These are phyloP conservation scores for Melanostigma gelatinosum DNA, from an alignment of 2,113 vertebrate species.

Conservation along the genomic window DNA sequence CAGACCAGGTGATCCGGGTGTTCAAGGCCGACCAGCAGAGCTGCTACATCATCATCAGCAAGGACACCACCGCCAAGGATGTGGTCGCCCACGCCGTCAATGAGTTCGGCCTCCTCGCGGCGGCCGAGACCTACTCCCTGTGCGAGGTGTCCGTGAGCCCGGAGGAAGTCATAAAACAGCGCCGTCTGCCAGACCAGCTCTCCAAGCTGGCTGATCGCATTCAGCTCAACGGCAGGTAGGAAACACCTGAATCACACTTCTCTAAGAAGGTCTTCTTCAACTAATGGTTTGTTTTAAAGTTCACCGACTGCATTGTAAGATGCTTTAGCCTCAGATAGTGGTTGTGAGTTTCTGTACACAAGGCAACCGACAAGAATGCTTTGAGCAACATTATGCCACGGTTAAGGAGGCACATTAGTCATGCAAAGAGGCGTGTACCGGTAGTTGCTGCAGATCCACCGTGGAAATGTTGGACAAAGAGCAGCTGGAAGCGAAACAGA, in stretches of 20 bases:
- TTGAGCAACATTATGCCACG: not conserved
- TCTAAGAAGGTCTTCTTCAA: no score
- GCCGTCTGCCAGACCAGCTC: constrained; percentile 94
- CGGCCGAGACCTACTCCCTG: constrained; percentile 90
- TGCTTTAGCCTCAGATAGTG: no score
- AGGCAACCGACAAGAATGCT: not conserved
- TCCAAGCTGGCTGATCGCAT: constrained; percentile 97
- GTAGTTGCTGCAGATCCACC: constrained; percentile 8
- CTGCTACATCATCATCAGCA: constrained; percentile 98
- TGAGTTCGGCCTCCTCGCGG: constrained; percentile 89
- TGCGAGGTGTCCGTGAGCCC: constrained; percentile 96
- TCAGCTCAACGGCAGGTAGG: constrained; percentile 94
- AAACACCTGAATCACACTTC: not conserved
- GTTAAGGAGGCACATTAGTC: not conserved
- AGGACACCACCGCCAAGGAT: constrained; percentile 97
- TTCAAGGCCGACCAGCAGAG: constrained; percentile 98
- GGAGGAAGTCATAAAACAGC: constrained; percentile 95
- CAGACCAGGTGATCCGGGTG: constrained; percentile 96
- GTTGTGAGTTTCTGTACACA: not conserved
- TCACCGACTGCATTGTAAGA: not conserved
- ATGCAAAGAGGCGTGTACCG: not conserved
- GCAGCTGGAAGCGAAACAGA: constrained; percentile 19
- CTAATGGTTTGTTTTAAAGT: not conserved
- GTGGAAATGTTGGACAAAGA: constrained; percentile 13
- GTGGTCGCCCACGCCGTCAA: constrained; percentile 92